Evolutionary conservation across 2,797 vertebrate species (phyloP).

Genomic region (Anniella stebbinsi): DNA sequence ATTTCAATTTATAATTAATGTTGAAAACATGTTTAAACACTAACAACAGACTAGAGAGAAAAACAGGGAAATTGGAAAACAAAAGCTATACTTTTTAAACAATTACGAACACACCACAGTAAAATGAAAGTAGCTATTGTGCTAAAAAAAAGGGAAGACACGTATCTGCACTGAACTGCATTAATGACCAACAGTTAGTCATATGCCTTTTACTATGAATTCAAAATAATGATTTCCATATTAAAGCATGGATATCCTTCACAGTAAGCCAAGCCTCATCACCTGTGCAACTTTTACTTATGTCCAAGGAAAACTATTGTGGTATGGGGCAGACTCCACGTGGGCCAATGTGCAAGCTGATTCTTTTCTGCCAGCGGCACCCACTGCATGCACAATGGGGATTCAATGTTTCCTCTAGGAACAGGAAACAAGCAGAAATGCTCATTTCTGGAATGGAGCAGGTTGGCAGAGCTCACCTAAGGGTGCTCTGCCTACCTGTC

Average conservation of each 20-base stretch:
- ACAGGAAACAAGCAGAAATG: no score
- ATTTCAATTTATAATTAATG: not conserved
- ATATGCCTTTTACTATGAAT: not conserved
- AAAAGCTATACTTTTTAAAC: not conserved
- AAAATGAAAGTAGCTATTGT: not conserved
- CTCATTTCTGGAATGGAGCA: no score
- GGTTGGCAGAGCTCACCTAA: no score
- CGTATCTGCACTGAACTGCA: not conserved
- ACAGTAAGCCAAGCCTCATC: not conserved
- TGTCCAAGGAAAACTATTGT: not conserved
- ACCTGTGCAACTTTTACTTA: not conserved
- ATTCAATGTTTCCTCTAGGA: no score
- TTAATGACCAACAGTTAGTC: constrained; percentile 1
- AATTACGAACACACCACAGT: not conserved
- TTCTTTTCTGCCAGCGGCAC: no score
- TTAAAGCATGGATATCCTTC: not conserved
- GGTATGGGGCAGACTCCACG: not conserved
- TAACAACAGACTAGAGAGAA: not conserved
- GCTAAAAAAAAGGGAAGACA: not conserved
- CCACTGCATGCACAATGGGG: no score
- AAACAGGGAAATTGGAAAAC: not conserved
- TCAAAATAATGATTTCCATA: not conserved
- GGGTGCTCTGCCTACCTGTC: no score
- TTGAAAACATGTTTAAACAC: not conserved
- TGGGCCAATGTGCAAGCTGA: no score